Evolutionary conservation across 2,113 vertebrate species (phyloP).

Genomic region (Candoia aspera): DNA sequence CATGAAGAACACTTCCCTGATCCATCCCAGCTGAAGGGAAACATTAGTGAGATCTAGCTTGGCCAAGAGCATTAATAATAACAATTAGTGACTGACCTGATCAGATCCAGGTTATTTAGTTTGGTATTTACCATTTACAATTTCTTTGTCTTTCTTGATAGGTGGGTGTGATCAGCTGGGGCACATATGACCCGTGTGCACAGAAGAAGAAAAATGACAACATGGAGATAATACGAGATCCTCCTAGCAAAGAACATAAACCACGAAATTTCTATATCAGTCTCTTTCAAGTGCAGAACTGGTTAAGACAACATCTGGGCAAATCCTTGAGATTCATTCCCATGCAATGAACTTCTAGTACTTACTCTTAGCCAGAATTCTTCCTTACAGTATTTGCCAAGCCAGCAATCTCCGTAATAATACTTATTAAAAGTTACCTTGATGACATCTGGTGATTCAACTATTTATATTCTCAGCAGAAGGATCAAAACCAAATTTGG

Average conservation of each 20-base stretch:
- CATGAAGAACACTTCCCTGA: background rate
- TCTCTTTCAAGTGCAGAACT: background rate
- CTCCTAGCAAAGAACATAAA: background rate
- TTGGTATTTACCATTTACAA: background rate
- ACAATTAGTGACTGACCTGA: background rate
- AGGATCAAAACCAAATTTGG: background rate
- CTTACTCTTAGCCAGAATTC: background rate
- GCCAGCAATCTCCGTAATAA: background rate
- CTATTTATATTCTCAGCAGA: background rate
- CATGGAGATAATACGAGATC: background rate
- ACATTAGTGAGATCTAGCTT: background rate
- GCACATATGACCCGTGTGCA: background rate
- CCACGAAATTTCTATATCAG: background rate
- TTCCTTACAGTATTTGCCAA: background rate
- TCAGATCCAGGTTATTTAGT: background rate
- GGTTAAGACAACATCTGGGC: background rate
- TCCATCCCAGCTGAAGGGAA: background rate
- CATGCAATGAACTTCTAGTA: background rate
- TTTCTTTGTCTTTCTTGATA: background rate
- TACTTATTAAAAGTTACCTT: background rate
- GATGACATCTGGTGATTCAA: background rate
- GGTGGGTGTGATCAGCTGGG: background rate
- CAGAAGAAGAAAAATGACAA: background rate
- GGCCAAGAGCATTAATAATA: background rate
- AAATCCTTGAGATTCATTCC: background rate